Percentiles rank a stretch among this genome's conserved stretches.
Conservation (phyloP, 2,797 vertebrate species). For the Pantherophis vulpinus region DNA sequence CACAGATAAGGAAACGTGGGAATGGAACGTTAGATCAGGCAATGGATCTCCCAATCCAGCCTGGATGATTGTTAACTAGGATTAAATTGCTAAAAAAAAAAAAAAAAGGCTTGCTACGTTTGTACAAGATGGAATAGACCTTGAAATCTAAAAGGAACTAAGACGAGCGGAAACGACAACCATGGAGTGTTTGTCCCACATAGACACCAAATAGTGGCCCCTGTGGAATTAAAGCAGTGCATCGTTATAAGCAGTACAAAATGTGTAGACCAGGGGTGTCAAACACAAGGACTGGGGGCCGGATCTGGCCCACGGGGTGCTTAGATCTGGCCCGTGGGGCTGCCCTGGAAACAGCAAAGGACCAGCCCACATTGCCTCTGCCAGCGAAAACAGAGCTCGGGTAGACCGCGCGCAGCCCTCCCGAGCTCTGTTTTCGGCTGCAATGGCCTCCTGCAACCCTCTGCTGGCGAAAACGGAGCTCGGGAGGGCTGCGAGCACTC, state of each 20-base stretch:
- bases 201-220: background rate
- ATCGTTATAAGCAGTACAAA: background rate
- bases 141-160: background rate
- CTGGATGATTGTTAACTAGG: background rate
- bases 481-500: too few relatives aligned
- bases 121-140: background rate
- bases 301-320: too few relatives aligned
- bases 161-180: background rate
- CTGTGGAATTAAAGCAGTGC: background rate
- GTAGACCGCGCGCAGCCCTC: too few relatives aligned
- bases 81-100: background rate
- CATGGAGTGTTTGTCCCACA: background rate
- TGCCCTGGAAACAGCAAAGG: too few relatives aligned
- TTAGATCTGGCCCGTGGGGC: too few relatives aligned
- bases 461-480: too few relatives aligned
- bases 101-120: background rate
- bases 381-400: too few relatives aligned
- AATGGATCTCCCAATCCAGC: background rate
- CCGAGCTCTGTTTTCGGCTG: too few relatives aligned
- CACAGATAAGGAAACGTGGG: background rate
- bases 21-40: background rate
- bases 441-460: too few relatives aligned
- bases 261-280: too few relatives aligned
- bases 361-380: too few relatives aligned
- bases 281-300: too few relatives aligned